phyloP scores from a whole-genome alignment of 2,888 invertebrate genomes.

The Chromoteleia sp. region DNA sequence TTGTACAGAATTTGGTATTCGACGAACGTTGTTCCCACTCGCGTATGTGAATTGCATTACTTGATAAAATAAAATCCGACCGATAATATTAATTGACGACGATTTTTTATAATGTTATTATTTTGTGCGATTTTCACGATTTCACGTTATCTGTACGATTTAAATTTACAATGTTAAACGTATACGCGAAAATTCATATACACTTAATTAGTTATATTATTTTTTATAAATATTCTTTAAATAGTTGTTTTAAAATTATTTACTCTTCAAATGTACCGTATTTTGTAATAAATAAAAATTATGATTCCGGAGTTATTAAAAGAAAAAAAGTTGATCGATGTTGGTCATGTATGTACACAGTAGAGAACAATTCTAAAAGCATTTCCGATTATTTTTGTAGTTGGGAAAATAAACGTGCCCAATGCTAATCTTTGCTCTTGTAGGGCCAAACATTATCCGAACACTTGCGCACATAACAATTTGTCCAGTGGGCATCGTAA shows the following conservation, averaged over 20 bases:
- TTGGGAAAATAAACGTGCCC: constrained; percentile 23
- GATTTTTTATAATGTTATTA: not conserved
- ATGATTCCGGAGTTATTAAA: too few relatives aligned
- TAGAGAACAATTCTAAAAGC: not conserved
- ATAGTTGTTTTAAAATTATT: too few relatives aligned
- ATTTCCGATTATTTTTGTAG: constrained; percentile 7
- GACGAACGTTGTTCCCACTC: not conserved
- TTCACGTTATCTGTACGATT: too few relatives aligned
- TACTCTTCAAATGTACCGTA: too few relatives aligned
- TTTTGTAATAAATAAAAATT: too few relatives aligned
- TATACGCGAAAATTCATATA: too few relatives aligned
- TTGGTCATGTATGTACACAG: not conserved
- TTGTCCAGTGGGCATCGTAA: constrained; percentile 74
- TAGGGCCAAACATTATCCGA: constrained; percentile 49
- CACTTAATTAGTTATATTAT: too few relatives aligned
- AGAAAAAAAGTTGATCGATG: too few relatives aligned
- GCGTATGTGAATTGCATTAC: not conserved
- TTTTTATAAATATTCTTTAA: too few relatives aligned
- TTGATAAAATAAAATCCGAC: not conserved
- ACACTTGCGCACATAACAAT: constrained; percentile 64
- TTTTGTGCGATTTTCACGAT: too few relatives aligned
- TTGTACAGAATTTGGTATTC: constrained; percentile 1
- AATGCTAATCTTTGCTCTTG: constrained; percentile 53
- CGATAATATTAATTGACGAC: not conserved
- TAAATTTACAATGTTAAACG: too few relatives aligned